Conservation (phyloP, 2,113 vertebrate species). For the Cynoglossus semilaevis region DNA sequence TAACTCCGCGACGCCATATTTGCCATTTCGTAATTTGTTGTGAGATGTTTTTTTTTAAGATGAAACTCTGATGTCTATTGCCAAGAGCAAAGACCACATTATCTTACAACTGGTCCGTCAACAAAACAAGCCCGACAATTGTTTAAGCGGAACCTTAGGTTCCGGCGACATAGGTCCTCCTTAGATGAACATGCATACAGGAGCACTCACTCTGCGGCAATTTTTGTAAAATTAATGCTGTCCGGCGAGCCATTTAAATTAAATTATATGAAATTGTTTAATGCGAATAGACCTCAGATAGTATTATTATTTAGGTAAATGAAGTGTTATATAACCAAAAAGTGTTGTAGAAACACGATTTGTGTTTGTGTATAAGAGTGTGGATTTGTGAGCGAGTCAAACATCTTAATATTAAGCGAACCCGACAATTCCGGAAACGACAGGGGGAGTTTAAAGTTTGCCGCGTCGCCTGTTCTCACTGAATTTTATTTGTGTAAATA, state of each 20-base stretch:
- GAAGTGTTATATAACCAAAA: too few relatives aligned
- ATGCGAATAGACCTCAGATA: too few relatives aligned
- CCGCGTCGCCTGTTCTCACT: background rate
- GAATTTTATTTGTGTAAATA: background rate
- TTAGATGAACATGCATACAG: background rate
- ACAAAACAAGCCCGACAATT: conserved; percentile 69
- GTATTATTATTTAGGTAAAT: too few relatives aligned
- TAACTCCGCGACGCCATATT: conserved; percentile 44
- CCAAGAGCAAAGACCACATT: background rate
- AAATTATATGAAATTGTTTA: background rate
- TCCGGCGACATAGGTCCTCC: conserved; percentile 9
- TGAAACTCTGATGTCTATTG: background rate
- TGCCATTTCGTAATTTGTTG: background rate
- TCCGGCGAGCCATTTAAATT: background rate
- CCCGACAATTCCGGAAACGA: background rate
- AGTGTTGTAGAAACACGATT: background rate
- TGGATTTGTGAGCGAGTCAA: background rate
- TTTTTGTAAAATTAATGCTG: background rate
- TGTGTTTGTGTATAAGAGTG: background rate
- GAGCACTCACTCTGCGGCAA: conserved; percentile 13
- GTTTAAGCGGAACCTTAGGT: conserved; percentile 35
- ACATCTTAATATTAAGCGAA: background rate
- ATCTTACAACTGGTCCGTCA: background rate
- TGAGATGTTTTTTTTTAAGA: background rate
- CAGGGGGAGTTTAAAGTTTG: conserved; percentile 23